Evolutionary conservation across 2,888 invertebrate genomes (phyloP), one percentile per base, ranked within the genome.

Genomic region (Athalia rosae): DNA sequence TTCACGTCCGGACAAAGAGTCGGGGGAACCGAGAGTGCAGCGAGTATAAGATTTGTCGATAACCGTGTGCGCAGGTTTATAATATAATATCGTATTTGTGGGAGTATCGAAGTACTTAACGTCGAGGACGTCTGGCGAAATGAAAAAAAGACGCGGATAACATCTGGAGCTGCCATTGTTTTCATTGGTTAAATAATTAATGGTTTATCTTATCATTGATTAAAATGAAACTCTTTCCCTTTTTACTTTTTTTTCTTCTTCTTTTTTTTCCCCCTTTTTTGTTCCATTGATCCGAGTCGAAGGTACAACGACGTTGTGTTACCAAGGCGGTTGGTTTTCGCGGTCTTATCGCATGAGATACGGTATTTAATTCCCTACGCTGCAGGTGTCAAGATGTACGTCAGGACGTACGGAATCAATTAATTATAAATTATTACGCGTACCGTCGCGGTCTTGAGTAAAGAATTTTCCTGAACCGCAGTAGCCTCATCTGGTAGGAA

Each of bases 401-500:
- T 47, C 8, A 64, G 11, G 11, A 64, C 56, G 13, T 50, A 41
- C n/a, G 50, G 58, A 71, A 71, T 58, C 41, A 45, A 58, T 41
- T 58, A 58, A 71, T 71, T 71, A 71, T 71, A 43, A 71, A 58
- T 50, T 11, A 53, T 61, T 4, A 28, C 28, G 43, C 15, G 13
- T 58, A 45, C 6, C 13, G 45, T 15, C 4, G 50, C 50, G 58
- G 15, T 9, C 45, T 11, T 8, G 8, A 9, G 13, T 43, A 2
- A 13, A 71, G 71, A 71, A 45, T 58, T 58, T 53, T 71, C 58
- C 50, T 71, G 9, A 67, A 48, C 67, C 50, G 3, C 66, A 28
- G 50, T 28, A n/a, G 69, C 58, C 58, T 71, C 58, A 56, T 58
- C 58, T 45, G 28, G 28, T 28, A 71, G 43, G 71, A 71, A 71